Evolutionary conservation across 2,113 vertebrate species (phyloP), one percentile per base, ranked within the genome.

Genomic region (Chiloscyllium plagiosum): DNA sequence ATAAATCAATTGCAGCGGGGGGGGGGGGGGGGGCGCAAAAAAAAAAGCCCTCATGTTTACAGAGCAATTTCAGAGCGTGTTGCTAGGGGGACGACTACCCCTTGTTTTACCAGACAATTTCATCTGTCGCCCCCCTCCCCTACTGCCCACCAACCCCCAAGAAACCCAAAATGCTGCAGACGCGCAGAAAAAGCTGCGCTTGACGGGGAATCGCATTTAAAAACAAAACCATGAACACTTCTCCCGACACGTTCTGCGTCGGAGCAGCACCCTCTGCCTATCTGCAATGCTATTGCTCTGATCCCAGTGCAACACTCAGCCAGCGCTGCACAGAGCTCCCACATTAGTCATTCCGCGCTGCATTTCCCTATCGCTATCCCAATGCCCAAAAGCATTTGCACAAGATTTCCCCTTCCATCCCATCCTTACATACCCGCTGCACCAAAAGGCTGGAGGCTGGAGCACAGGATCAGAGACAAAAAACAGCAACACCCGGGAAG

Each of bases 381-480:
- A 12, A 52, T 13, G 20, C 15, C 0, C 15, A 42, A 20, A 83
- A 7, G 37, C 37, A 83, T 69, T 69, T 12, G 10, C 90, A n/a
- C 17, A n/a, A 8, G 47, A 42, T 68, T 42, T 24, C 87, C 52
- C 50, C 56, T 29, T 29, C 12, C 26, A n/a, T 0, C 26, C 26
- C 24, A 1, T 20, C 94, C 37, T 52, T 72, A 95, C 94, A 3
- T 95, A 95, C 94, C 94, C 94, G 68, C 52, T 95, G 94, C 94
- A 52, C 94, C 94, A 95, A 95, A 76, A 72, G 69, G 68, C 94
- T 95, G 94, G 69, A 95, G 69, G 17, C 29, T 47, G 93, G 66
- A 70, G 42, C 93, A 47, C 37, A 94, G 93, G 66, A 94, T 19
- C 68, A 95, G 47, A 26, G 69, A 47, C 94, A 76, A 52, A 52